Evolutionary conservation across 2,113 vertebrate species (phyloP).

Genomic region (Rana temporaria): DNA sequence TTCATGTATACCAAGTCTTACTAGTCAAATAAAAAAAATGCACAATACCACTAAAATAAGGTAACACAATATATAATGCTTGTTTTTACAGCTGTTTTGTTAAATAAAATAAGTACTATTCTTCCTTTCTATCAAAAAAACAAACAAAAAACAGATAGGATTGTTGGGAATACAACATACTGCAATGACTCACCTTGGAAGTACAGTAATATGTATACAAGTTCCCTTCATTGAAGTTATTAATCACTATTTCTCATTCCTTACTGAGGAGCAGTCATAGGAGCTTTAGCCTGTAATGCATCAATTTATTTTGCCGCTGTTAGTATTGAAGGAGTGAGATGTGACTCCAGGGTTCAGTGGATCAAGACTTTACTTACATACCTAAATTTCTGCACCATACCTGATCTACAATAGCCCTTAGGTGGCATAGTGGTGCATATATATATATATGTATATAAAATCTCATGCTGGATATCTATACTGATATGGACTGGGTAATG

Average conservation of each 20-base stretch:
- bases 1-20: no score
- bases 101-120: not conserved
- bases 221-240: no score
- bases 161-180: not conserved
- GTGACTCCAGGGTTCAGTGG: not conserved
- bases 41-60: no score
- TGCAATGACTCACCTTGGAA: not conserved
- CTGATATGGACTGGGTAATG: no score
- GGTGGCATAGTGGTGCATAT: no score
- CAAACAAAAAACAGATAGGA: not conserved
- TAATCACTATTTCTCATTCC: slow-evolving; percentile 8
- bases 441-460: no score
- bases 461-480: no score
- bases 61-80: no score
- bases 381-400: no score
- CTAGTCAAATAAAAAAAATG: no score
- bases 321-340: not conserved
- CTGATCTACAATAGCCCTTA: no score
- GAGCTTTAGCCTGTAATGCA: not conserved
- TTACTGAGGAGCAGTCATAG: not conserved
- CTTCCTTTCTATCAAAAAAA: not conserved
- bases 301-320: slow-evolving; percentile 8
- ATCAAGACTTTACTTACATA: no score
- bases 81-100: not conserved
- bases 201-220: not conserved